A percentile compares a stretch with the other conserved stretches of the same genome.
Conservation (phyloP, 2,888 invertebrate genomes). For the Neuroscelio doddi region DNA sequence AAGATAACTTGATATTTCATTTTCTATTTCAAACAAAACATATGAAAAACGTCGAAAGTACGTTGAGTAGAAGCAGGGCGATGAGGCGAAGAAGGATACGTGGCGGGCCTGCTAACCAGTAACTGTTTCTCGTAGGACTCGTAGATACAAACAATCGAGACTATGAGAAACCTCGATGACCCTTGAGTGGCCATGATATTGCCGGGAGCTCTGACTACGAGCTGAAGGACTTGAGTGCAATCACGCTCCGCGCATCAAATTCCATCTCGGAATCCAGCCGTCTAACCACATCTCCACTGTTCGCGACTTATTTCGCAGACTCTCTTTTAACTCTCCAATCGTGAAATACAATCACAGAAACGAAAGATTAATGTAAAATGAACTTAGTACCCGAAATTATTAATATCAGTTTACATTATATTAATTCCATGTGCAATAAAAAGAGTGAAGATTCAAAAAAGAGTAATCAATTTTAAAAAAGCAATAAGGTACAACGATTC, state of each 20-base stretch:
- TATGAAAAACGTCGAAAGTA: slow-evolving; percentile 45
- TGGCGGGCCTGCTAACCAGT: slow-evolving; percentile 46
- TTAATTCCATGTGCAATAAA: no score
- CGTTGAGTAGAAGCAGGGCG: slow-evolving; percentile 29
- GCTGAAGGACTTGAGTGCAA: slow-evolving; percentile 69
- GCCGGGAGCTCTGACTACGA: slow-evolving; percentile 60
- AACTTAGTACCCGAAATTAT: no score
- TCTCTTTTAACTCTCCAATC: slow-evolving; percentile 33
- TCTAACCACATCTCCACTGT: slow-evolving; percentile 54
- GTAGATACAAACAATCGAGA: slow-evolving; percentile 57
- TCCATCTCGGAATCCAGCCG: slow-evolving; percentile 53
- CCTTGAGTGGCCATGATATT: slow-evolving; percentile 71
- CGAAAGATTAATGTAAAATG: no score
- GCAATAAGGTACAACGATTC: no score
- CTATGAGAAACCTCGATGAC: slow-evolving; percentile 70
- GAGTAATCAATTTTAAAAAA: no score
- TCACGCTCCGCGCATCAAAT: slow-evolving; percentile 58
- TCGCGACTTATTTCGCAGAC: slow-evolving; percentile 43
- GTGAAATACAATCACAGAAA: no score
- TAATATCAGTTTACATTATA: no score
- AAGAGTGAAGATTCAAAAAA: background rate
- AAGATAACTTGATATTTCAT: no score
- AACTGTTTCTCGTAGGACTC: slow-evolving; percentile 54
- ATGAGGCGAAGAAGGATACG: slow-evolving; percentile 54
- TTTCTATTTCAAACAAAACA: slow-evolving; percentile 23